Evolutionary conservation across 2,113 vertebrate species (phyloP).

Genomic region (Syngnathus scovelli): DNA sequence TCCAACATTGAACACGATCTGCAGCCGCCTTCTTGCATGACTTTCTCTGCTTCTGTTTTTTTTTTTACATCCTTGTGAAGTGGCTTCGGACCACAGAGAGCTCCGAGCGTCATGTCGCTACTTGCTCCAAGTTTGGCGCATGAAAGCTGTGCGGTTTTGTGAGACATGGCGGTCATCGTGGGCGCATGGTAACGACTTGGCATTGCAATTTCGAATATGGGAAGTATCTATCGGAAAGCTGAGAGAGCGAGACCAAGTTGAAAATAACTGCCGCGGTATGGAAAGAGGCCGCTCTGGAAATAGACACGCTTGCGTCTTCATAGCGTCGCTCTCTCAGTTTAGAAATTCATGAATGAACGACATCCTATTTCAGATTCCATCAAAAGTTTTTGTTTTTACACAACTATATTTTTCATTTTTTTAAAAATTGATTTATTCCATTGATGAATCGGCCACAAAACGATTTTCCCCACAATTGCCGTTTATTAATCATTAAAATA

Average conservation of each 20-base stretch:
- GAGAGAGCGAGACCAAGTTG: background rate
- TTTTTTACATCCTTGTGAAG: slow-evolving; percentile 45
- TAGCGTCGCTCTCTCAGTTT: background rate
- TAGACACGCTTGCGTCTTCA: background rate
- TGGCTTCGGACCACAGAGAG: slow-evolving; percentile 50
- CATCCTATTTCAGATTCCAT: background rate
- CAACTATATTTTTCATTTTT: too few species aligned
- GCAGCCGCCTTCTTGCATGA: background rate
- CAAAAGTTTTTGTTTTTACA: background rate
- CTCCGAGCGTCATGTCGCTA: slow-evolving; percentile 37
- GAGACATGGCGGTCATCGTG: slow-evolving; percentile 36
- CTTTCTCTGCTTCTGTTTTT: slow-evolving; percentile 25
- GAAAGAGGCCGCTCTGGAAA: background rate
- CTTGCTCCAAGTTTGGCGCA: slow-evolving; percentile 43
- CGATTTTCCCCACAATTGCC: too few species aligned
- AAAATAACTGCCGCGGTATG: slow-evolving; percentile 3
- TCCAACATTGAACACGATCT: background rate
- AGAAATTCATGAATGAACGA: background rate
- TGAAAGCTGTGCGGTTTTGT: slow-evolving; percentile 51
- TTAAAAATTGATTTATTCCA: too few species aligned
- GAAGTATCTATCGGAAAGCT: slow-evolving; percentile 19
- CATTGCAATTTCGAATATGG: slow-evolving; percentile 19
- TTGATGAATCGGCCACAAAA: too few species aligned
- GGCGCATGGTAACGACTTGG: slow-evolving; percentile 35
- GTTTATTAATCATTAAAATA: too few species aligned